phyloP scores from a whole-genome alignment of 2,797 vertebrate species.

The Aeoliscus strigatus region DNA sequence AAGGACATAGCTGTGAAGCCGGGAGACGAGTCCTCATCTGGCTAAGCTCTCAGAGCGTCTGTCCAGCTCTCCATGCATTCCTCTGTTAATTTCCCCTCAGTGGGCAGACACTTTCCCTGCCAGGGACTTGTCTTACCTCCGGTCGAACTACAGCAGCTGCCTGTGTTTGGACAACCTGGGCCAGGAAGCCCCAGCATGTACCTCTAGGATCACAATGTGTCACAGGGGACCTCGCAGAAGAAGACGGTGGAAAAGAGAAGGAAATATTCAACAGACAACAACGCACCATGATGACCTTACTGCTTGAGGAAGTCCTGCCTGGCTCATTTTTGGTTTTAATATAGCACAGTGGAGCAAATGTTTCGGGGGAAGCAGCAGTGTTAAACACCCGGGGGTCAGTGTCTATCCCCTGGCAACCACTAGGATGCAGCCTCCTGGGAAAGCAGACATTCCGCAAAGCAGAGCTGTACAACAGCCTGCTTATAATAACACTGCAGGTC shows the following conservation, averaged over 20 bases:
- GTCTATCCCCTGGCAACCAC: slow-evolving; percentile 52
- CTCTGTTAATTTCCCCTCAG: slow-evolving; percentile 65
- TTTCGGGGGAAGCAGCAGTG: slow-evolving; percentile 34
- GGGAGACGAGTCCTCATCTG: slow-evolving; percentile 61
- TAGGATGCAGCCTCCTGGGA: slow-evolving; percentile 58
- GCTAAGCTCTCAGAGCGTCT: slow-evolving; percentile 55
- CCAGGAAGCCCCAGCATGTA: slow-evolving; percentile 49
- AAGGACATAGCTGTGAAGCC: slow-evolving; percentile 53
- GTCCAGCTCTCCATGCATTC: slow-evolving; percentile 66
- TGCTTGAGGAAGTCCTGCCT: slow-evolving; percentile 12
- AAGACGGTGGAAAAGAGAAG: slow-evolving; percentile 4
- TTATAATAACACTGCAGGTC: slow-evolving; percentile 68
- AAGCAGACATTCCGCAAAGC: slow-evolving; percentile 60
- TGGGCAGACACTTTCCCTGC: slow-evolving; percentile 48
- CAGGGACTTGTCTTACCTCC: slow-evolving; percentile 56
- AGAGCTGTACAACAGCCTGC: slow-evolving; percentile 44
- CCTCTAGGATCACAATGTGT: slow-evolving; percentile 14
- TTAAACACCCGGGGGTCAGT: slow-evolving; percentile 45
- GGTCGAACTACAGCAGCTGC: slow-evolving; percentile 51
- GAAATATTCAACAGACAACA: slow-evolving; percentile 2
- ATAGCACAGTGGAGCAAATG: slow-evolving; percentile 48
- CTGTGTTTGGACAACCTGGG: slow-evolving; percentile 48
- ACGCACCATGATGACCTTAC: slow-evolving; percentile 35
- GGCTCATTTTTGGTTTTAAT: slow-evolving; percentile 45
- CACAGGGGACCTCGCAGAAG: slow-evolving; percentile 12